A percentile compares a stretch with the other conserved stretches of the same genome.
phyloP scores from a whole-genome alignment of 2,113 vertebrate genomes.

The Neoarius graeffei region DNA sequence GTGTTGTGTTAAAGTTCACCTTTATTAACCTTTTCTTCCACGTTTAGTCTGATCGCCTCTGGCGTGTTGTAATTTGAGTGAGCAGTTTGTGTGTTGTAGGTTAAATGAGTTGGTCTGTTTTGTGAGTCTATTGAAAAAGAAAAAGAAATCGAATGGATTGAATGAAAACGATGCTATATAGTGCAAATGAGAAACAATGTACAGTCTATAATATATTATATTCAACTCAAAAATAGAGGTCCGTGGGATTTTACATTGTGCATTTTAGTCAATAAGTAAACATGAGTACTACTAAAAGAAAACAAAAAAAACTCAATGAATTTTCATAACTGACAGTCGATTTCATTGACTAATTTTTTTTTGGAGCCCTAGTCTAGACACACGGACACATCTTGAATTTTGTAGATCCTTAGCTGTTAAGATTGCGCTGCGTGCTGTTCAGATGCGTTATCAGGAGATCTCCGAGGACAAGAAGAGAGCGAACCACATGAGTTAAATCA shows the following conservation, averaged over 20 bases:
- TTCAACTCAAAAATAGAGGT: not conserved
- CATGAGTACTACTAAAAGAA: not conserved
- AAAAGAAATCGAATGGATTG: not conserved
- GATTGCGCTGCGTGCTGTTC: no score
- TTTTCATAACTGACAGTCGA: not conserved
- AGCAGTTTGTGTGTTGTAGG: not conserved
- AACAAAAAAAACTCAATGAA: not conserved
- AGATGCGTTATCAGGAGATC: no score
- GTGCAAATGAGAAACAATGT: not conserved
- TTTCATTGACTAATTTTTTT: not conserved
- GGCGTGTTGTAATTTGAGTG: not conserved
- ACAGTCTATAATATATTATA: not conserved
- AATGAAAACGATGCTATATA: not conserved
- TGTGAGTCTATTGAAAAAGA: not conserved
- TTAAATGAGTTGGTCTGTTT: not conserved
- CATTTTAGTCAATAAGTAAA: not conserved
- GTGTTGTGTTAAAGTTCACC: not conserved
- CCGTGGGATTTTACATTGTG: not conserved
- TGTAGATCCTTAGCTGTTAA: not conserved
- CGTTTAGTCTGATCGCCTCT: not conserved
- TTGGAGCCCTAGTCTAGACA: not conserved
- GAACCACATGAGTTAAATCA: no score
- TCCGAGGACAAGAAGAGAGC: no score
- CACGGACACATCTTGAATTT: not conserved
- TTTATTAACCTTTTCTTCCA: not conserved